A percentile compares a stretch with the other conserved stretches of the same genome.
Conservation (phyloP, 2,113 vertebrate genomes). For the Tachuris rubrigastra region DNA sequence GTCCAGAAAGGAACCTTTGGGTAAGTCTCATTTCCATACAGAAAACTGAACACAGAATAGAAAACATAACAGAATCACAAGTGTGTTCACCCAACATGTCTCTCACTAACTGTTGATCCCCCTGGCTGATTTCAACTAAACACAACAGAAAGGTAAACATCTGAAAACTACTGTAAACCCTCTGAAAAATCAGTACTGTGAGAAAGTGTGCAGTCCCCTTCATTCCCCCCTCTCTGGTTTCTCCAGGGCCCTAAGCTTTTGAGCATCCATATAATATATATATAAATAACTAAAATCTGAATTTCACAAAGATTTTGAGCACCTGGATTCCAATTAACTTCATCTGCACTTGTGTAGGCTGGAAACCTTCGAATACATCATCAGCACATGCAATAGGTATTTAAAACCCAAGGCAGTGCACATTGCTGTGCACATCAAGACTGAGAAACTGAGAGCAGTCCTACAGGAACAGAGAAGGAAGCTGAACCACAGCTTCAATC, state of each 20-base stretch:
- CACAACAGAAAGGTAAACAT: background rate
- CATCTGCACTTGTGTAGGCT: background rate
- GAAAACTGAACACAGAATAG: background rate
- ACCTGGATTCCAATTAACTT: background rate
- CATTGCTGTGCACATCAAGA: background rate
- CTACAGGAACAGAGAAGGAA: background rate
- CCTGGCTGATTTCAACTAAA: background rate
- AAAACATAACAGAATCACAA: background rate
- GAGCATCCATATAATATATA: accelerated
- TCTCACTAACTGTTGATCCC: background rate
- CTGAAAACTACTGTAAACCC: background rate
- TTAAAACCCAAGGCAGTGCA: background rate
- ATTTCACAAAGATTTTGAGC: background rate
- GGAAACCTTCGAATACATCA: background rate
- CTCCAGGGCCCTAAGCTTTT: background rate
- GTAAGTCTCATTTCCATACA: background rate
- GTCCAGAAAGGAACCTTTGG: background rate
- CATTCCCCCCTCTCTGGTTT: background rate
- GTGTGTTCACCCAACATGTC: background rate
- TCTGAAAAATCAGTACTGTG: background rate
- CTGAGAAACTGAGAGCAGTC: background rate
- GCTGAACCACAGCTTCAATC: background rate
- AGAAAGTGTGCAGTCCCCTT: accelerated
- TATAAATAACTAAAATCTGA: background rate
- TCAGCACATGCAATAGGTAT: background rate